Conservation (phyloP, 2,888 invertebrate genomes). For the Azorinus chamasolen region DNA sequence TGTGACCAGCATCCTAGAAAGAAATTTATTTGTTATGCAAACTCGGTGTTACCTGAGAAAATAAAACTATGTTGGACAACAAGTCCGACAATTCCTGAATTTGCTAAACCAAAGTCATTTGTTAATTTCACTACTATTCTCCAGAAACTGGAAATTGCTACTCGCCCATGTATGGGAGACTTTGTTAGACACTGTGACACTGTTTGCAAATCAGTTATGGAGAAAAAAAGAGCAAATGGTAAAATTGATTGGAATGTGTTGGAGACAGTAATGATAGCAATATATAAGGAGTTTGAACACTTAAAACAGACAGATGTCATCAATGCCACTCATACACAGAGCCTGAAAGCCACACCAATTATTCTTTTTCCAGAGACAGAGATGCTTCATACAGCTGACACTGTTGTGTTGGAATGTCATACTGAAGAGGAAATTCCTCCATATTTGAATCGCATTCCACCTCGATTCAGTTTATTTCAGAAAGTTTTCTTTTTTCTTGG, state of each 20-base stretch:
- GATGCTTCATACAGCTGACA: constrained; percentile 48
- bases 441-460: constrained; percentile 67
- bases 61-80: too few species aligned
- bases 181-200: too few species aligned
- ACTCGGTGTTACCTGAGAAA: too few species aligned
- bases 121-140: too few species aligned
- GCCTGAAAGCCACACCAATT: constrained; percentile 7
- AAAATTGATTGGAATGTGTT: too few species aligned
- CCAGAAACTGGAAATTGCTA: too few species aligned
- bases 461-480: constrained; percentile 57
- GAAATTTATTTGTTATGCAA: too few species aligned
- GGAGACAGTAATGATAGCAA: neutral
- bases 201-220: too few species aligned
- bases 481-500: constrained; percentile 69
- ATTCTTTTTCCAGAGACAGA: constrained; percentile 39
- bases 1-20: neutral
- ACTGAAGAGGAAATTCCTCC: constrained; percentile 65
- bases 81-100: too few species aligned
- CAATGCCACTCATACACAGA: neutral
- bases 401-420: constrained; percentile 52
- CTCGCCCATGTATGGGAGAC: too few species aligned
- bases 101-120: too few species aligned
- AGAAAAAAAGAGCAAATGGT: too few species aligned
- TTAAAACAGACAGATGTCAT: neutral
- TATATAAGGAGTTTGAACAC: constrained; percentile 17